Base-by-base conservation (phyloP, 2,888 invertebrate species). In the Vesta saturnalis region DNA sequence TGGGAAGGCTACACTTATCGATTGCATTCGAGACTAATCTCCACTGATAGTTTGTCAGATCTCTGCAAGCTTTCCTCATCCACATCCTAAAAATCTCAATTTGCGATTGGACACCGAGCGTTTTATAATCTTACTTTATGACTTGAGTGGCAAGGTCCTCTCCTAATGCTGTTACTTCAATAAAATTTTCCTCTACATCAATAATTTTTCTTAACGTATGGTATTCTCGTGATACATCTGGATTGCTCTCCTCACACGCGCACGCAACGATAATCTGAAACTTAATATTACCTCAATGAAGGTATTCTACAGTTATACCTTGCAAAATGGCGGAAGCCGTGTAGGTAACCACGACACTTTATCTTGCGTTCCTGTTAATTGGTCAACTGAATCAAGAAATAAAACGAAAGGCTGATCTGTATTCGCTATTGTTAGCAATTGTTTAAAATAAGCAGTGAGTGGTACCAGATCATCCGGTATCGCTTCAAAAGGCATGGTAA, bases 391-490 rank as follows among this genome's bases (percentile, higher is more conserved):
- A 83, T 99, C 99, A 77, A 99, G 85, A 82, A 96, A 97, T 49
- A 99, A 86, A 0, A 97, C 88, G 52, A 99, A 85, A 0, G 98
- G 97, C 78, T 95, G 94, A 76, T 94, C 92, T 70, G 87, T 84
- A 0, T 89, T 92, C 0, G 96, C 96, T 83, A 93, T 88, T 5
- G 94, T 93, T 67, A 98, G 85, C 54, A 99, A 87, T 76, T 96
- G 94, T 85, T 99, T 99, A 85, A 99, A 97, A 85, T 97, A 94
- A 0, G 96, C 96, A 4, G 97, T 97, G 39, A 99, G 86, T 0
- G 97, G 97, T 22, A 98, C 97, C 76, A 99, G 85, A 82, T 99
- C 99, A 78, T 97, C 96, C 0, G 99, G 99, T 63, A 98, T 97
- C 61, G 94, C 92, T 80, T 97, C 96, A 82, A 95, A 95, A 0